phyloP scores from a whole-genome alignment of 2,888 invertebrate genomes.

The Amphipoea oculea region DNA sequence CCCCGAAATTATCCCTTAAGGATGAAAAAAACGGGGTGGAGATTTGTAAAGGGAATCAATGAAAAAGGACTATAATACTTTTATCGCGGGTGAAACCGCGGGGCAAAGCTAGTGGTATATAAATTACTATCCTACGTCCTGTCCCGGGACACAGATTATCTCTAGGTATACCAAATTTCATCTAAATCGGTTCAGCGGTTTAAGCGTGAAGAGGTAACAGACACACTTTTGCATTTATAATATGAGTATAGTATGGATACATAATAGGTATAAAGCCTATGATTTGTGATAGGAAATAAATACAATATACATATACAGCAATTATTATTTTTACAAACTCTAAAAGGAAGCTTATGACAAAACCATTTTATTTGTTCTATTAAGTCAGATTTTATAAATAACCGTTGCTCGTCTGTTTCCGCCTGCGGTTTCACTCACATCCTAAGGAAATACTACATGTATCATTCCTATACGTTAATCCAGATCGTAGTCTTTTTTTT shows the following conservation, averaged over 20 bases:
- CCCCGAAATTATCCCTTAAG: too few relatives aligned
- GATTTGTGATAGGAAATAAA: slow-evolving; percentile 3
- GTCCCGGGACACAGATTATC: too few relatives aligned
- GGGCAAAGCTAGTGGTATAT: too few relatives aligned
- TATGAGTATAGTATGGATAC: too few relatives aligned
- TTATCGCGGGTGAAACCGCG: too few relatives aligned
- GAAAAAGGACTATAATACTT: too few relatives aligned
- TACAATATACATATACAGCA: not conserved
- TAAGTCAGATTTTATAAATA: not conserved
- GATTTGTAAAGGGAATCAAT: too few relatives aligned
- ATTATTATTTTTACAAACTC: not conserved
- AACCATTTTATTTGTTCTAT: not conserved
- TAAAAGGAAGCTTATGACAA: not conserved
- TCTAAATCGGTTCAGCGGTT: too few relatives aligned
- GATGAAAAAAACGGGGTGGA: too few relatives aligned
- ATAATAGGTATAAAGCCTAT: not conserved
- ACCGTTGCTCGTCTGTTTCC: not conserved
- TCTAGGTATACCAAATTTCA: too few relatives aligned
- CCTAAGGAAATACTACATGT: not conserved
- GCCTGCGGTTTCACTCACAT: not conserved
- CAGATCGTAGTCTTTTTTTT: not conserved
- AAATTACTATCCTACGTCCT: not conserved
- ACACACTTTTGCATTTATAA: too few relatives aligned
- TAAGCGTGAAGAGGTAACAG: too few relatives aligned
- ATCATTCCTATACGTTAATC: not conserved